Conservation (phyloP, 1,140 invertebrate genomes). For the Bombus ignitus region DNA sequence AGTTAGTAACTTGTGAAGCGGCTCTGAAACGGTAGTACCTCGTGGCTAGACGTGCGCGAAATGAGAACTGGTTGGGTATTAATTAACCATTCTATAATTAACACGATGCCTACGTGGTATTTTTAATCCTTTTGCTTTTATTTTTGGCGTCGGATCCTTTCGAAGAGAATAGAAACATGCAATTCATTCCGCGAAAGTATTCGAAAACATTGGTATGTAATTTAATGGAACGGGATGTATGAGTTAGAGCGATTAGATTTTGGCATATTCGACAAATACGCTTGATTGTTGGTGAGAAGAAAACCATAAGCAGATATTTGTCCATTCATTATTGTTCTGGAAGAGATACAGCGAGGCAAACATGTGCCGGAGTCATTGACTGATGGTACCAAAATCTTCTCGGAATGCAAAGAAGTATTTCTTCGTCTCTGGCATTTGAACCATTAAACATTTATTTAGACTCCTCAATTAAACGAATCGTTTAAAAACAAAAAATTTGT, state of each 20-base stretch:
- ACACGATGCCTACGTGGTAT: not conserved
- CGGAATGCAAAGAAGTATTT: not conserved
- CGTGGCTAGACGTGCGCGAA: constrained; percentile 32
- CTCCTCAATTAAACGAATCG: not conserved
- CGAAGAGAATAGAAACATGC: not conserved
- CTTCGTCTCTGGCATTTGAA: not conserved
- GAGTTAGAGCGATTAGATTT: not conserved
- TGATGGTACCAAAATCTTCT: not conserved
- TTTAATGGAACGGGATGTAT: not conserved
- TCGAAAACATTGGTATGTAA: not conserved
- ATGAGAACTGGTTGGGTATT: constrained; percentile 39
- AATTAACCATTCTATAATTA: constrained; percentile 39
- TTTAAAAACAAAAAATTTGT: no score
- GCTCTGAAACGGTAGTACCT: constrained; percentile 44
- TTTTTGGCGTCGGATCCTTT: not conserved
- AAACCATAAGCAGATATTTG: not conserved
- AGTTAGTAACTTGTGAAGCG: constrained; percentile 55
- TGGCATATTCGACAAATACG: no score
- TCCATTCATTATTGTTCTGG: not conserved
- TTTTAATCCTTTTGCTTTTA: not conserved
- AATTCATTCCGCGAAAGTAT: not conserved
- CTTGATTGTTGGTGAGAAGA: not conserved
- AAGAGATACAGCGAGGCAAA: not conserved
- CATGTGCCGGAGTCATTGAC: not conserved
- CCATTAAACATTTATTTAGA: not conserved